Percentiles rank a stretch among this genome's conserved stretches.
Evolutionary conservation across 2,113 vertebrate genomes (phyloP).

Genomic region (Oxyruncus cristatus): DNA sequence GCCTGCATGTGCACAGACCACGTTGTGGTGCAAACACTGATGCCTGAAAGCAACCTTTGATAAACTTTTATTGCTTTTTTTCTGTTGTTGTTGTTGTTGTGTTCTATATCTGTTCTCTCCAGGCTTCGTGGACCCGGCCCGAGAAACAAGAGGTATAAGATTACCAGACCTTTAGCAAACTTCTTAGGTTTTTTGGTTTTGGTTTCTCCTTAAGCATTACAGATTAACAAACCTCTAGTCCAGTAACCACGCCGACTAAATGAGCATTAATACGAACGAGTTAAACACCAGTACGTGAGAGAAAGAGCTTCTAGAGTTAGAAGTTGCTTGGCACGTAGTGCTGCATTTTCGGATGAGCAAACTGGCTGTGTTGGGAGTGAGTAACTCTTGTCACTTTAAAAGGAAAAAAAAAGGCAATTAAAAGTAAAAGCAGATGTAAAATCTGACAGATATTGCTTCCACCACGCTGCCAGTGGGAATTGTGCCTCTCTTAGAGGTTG

Average conservation of each 20-base stretch:
- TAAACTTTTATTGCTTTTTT: constrained; percentile 76
- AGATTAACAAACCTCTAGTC: constrained; percentile 70
- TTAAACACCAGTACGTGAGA: neutral
- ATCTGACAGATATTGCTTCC: constrained; percentile 13
- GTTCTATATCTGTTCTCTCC: constrained; percentile 93
- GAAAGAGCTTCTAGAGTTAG: constrained; percentile 66
- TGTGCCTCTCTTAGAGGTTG: neutral
- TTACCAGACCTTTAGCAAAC: constrained; percentile 82
- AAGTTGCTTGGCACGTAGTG: constrained; percentile 42
- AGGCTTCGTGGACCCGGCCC: constrained; percentile 99
- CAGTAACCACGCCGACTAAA: constrained; percentile 68
- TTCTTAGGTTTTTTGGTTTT: constrained; percentile 50
- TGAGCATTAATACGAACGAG: constrained; percentile 36
- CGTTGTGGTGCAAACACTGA: constrained; percentile 25
- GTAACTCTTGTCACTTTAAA: constrained; percentile 1
- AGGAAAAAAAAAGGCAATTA: neutral
- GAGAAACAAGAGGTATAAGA: constrained; percentile 97
- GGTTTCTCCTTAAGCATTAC: constrained; percentile 41
- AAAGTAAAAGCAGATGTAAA: neutral
- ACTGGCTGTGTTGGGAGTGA: constrained; percentile 70
- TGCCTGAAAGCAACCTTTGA: constrained; percentile 69
- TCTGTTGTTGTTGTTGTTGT: constrained; percentile 81
- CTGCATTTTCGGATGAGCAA: constrained; percentile 66
- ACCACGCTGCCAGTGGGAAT: neutral
- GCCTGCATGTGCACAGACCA: constrained; percentile 75